These are phyloP conservation scores for Microchrysa polita DNA, from an alignment of 2,888 invertebrate genomes.

Conservation along the genomic window DNA sequence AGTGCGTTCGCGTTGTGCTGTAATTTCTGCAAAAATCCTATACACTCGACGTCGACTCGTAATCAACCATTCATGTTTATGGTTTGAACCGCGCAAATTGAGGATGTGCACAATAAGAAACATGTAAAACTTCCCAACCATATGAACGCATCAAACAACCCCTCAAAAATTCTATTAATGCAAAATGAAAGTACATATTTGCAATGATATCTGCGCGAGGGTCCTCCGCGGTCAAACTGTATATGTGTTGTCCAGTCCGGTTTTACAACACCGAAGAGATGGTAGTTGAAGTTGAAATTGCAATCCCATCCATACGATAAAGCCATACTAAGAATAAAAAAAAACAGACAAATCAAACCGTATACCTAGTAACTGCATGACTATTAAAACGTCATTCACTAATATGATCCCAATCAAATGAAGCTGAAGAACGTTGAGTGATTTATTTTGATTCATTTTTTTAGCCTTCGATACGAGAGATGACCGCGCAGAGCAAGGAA, in stretches of 20 bases:
- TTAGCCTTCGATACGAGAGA: no score
- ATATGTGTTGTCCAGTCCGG: not conserved
- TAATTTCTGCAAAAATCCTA: no score
- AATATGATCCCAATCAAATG: conserved; percentile 44
- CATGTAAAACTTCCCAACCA: no score
- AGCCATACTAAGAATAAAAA: no score
- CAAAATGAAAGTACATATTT: conserved; percentile 27
- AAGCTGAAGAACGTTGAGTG: conserved; percentile 6
- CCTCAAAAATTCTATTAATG: conserved; percentile 34
- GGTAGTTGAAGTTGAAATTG: no score
- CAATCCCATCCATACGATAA: no score
- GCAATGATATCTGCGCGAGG: not conserved
- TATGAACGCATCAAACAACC: not conserved
- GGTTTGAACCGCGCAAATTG: no score
- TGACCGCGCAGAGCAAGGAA: no score
- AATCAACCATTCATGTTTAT: no score
- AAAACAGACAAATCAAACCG: conserved; percentile 12
- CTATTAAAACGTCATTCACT: conserved; percentile 44
- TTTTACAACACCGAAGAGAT: not conserved
- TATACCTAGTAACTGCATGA: conserved; percentile 17
- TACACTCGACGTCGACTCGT: no score
- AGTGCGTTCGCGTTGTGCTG: no score
- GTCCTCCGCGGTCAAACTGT: not conserved
- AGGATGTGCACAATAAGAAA: no score
- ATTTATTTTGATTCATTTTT: conserved; percentile 20